Evolutionary conservation across 2,113 vertebrate species (phyloP), one percentile per base, ranked within the genome.

Genomic region (Poeciliopsis occidentalis): DNA sequence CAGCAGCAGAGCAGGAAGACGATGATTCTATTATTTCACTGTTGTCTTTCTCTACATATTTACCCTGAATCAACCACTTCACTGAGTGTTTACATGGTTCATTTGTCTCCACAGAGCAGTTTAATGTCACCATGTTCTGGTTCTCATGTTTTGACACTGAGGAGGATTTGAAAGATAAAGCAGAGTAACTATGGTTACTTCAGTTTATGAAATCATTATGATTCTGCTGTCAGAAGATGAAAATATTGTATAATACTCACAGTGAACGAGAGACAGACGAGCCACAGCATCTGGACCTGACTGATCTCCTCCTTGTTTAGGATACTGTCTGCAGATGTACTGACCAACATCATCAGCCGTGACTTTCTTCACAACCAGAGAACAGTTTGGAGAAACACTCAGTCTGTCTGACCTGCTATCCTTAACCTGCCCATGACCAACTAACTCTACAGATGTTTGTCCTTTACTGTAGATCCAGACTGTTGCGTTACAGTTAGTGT

Each of bases 321-420:
- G 1, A 77, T 26, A 71, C 62, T 77, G 67, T 77, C 67, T 70
- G 67, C 75, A 78, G 75, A 1, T 60, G 75, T 71, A 78, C 8
- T 0, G 13, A 8, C 75, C 68, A 1, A 19, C 62, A 66, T 78
- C 68, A 8, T 71, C 19, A 65, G 1, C 27, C 29, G 30, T 31
- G 7, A 32, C 13, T 4, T 71, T 77, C 0, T 22, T 65, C 12
- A 77, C 19, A 71, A 65, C 26, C 75, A 77, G 75, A 44, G 75
- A 77, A 2, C 75, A 77, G 32, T 65, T 19, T 62, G 37, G 4
- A 62, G 57, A 26, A 61, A 75, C 22, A 62, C 57, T 75, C 65
- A 68, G 29, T 65, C 61, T 64, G 67, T 70, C 22, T 60, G 61
- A 64, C 26, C 17, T 77, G 6, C 4, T 19, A 11, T 10, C 17